Evolutionary conservation across 1,140 invertebrate genomes (phyloP), one percentile per base, ranked within the genome.

Genomic region (Tribolium madens): DNA sequence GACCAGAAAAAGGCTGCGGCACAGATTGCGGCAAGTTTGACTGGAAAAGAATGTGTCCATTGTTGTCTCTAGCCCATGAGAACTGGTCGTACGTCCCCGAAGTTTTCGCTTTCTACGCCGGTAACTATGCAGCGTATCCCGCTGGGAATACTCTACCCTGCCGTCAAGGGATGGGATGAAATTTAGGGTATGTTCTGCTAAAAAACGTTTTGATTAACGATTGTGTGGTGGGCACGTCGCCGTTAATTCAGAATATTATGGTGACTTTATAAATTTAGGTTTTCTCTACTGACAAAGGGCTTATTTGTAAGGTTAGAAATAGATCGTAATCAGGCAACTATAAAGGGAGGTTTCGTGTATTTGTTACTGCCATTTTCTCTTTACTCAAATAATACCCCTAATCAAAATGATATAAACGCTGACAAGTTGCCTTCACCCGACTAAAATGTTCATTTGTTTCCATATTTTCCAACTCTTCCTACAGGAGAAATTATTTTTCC

Each of bases 41-140:
- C 72, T 21, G 60, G 75, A 71, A 79, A 81, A 81, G 80, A 81
- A 81, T 79, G 73, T 46, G 46, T 69, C 76, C 72, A 76, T 81
- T 81, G 80, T 81, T 77, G 78, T 77, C 73, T 75, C 57, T 13
- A 69, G 68, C 53, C 80, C 76, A 81, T 79, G 80, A 78, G 80
- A 81, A 81, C 64, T 46, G 53, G 53, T 48, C 31, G 46, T 46
- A 53, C n/a, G 53, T 52, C 47, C 52, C 48, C 13, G 50, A 53
- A 52, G 50, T 31, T 48, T 71, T 71, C 47, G 57, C 57, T 64
- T 64, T 64, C 57, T 64, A 57, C 52, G 52, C 52, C 18, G 12
- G 57, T 64, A 64, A 64, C 69, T 71, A 52, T 52, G 69, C 42
- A 71, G 13, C 69, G 36, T 36, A 12, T 71, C 69, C 69, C 69